phyloP scores from a whole-genome alignment of 2,888 invertebrate genomes.

The Tetramorium bicarinatum region DNA sequence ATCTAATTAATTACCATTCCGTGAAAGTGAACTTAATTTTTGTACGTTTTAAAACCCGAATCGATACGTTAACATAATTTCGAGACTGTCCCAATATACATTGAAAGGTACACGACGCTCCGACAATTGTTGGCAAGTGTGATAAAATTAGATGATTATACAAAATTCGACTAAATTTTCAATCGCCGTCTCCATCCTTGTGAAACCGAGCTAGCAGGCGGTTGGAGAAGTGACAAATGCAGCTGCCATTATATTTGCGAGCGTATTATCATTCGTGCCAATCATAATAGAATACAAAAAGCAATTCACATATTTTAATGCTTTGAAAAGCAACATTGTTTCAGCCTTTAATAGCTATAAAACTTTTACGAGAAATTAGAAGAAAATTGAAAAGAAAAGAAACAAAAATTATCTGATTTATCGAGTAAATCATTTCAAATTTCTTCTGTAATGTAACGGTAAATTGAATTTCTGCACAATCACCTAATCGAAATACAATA shows the following conservation, averaged over 20 bases:
- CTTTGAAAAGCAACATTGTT: background rate
- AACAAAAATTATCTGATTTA: background rate
- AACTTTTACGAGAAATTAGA: background rate
- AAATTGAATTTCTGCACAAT: background rate
- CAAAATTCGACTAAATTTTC: background rate
- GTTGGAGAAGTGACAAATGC: background rate
- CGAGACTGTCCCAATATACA: background rate
- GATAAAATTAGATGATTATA: background rate
- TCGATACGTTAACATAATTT: background rate
- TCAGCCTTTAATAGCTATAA: background rate
- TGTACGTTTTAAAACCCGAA: background rate
- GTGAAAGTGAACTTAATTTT: background rate
- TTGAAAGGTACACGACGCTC: background rate
- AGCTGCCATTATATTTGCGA: background rate
- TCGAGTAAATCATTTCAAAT: background rate
- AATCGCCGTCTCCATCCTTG: background rate
- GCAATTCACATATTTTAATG: background rate
- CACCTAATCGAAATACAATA: background rate
- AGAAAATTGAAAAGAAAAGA: background rate
- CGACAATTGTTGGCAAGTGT: background rate
- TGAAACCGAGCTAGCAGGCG: background rate
- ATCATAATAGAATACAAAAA: background rate
- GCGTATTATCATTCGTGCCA: background rate
- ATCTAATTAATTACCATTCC: conserved; percentile 6
- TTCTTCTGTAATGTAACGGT: background rate